Conservation (phyloP, 2,113 vertebrate species). For the Clarias gariepinus region DNA sequence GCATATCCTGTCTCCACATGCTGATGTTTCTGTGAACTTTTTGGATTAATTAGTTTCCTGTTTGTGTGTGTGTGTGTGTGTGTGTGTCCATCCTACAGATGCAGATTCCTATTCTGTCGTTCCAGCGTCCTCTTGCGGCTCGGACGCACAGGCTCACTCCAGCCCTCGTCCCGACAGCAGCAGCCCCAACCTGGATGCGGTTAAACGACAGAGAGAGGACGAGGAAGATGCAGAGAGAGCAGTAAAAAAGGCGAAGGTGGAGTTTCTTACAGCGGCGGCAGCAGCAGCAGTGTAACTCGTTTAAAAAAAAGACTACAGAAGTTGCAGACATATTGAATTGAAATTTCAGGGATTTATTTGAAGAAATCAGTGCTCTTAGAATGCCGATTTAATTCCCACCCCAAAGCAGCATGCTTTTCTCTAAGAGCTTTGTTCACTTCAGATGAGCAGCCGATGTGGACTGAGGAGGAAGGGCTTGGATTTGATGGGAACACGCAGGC, state of each 20-base stretch:
- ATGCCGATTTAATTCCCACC: slow-evolving; percentile 4
- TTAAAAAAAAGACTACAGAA: background rate
- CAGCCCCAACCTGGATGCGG: slow-evolving; percentile 14
- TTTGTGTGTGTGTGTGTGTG: too few relatives aligned
- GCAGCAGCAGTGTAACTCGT: slow-evolving; percentile 4
- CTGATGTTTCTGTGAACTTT: background rate
- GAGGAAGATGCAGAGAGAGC: slow-evolving; percentile 76
- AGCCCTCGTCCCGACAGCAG: slow-evolving; percentile 2
- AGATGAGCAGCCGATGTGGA: too few relatives aligned
- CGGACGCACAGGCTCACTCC: background rate
- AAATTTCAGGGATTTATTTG: slow-evolving; percentile 43
- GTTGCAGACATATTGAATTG: background rate
- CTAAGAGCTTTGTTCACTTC: too few relatives aligned
- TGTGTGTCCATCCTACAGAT: background rate
- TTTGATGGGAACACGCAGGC: too few relatives aligned
- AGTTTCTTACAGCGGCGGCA: slow-evolving; percentile 12
- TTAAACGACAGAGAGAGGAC: slow-evolving; percentile 62
- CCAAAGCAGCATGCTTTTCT: slow-evolving; percentile 7
- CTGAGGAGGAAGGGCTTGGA: too few relatives aligned
- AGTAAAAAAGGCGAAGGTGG: slow-evolving; percentile 76
- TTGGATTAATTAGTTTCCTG: background rate
- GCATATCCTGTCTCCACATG: too few relatives aligned
- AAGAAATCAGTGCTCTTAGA: slow-evolving; percentile 11
- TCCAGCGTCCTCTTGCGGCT: background rate
- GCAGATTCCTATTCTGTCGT: background rate